phyloP scores from a whole-genome alignment of 1,140 invertebrate genomes.

The Phymorhynchus buccinoides region DNA sequence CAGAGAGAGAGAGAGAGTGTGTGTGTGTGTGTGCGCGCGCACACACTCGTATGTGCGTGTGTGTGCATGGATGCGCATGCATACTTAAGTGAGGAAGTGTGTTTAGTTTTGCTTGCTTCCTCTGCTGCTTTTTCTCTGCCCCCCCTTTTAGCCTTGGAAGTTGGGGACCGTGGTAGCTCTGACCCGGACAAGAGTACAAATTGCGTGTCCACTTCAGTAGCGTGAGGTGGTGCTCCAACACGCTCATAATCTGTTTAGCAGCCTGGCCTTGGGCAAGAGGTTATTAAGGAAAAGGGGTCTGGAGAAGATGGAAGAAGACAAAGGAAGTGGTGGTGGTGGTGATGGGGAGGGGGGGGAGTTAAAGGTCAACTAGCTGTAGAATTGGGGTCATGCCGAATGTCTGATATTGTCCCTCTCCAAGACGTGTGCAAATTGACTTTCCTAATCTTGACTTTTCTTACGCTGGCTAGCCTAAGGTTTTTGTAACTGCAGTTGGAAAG shows the following conservation, averaged over 20 bases:
- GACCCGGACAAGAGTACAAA: background rate
- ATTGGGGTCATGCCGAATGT: background rate
- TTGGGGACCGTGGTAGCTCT: background rate
- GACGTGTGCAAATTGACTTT: too few species aligned
- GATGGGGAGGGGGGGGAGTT: background rate
- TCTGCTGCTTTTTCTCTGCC: background rate
- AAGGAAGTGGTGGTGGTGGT: background rate
- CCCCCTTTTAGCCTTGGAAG: too few species aligned
- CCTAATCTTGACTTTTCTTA: too few species aligned
- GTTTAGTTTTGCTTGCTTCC: too few species aligned
- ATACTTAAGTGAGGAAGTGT: too few species aligned
- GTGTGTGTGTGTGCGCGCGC: too few species aligned
- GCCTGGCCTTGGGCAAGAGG: background rate
- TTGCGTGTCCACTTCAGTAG: background rate
- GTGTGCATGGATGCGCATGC: too few species aligned
- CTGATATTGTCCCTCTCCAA: background rate
- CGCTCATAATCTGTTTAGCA: background rate
- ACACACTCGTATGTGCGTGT: too few species aligned
- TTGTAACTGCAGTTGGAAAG: too few species aligned
- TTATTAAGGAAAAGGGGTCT: background rate
- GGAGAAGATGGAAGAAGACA: background rate
- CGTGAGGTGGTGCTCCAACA: background rate
- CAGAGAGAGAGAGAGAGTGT: too few species aligned
- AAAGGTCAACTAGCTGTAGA: background rate
- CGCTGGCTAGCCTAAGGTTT: too few species aligned